Base-by-base conservation (phyloP, 1,140 invertebrate genomes). In the Drosophila tsacasi region DNA sequence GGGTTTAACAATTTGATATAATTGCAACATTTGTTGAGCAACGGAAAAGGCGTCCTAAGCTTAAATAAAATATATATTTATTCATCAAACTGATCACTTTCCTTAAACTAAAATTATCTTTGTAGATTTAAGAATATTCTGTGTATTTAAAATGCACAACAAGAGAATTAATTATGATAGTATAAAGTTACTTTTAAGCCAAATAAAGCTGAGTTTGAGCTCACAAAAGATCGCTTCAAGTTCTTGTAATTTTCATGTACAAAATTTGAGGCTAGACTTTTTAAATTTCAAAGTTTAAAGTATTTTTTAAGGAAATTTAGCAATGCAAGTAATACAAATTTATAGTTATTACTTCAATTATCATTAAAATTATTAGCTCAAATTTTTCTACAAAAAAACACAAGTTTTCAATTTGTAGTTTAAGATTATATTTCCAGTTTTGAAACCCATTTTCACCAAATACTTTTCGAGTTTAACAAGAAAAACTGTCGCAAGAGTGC, bases 1-100 rank as follows among this genome's bases (percentile, higher is more conserved):
- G 39, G 17, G 27, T 44, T 60, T 44, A 32, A 44, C 19, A 55
- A 55, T 35, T 54, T 35, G 1, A 54, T 23, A 37, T 37, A 55
- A 55, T 55, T 55, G 10, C 21, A 55, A 12, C 21, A 37, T 23
- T 9, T 17, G 21, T 37, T 15, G 2, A 23, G 52, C 5, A 17
- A 15, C 1, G 19, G n/a, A 32, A 52, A 32, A 52, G 8, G 9
- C 2, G 49, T 52, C 32, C n/a, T 30, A 30, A 32, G 13, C 2
- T 52, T 13, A 19, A 35, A 21, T 19, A 19, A 52, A 52, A 32
- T 2, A 30, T 19, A 15, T 3, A 0, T 27, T 7, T 12, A 13
- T 3, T 35, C 7, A 9, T 5, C 1, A 15, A 35, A 15, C 3
- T 13, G 15, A n/a, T 17, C 12, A 21, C 19, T 21, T 7, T 5